A percentile compares a stretch with the other conserved stretches of the same genome.
Conservation (phyloP, 2,797 vertebrate species). For the Pachyuromys duprasi region DNA sequence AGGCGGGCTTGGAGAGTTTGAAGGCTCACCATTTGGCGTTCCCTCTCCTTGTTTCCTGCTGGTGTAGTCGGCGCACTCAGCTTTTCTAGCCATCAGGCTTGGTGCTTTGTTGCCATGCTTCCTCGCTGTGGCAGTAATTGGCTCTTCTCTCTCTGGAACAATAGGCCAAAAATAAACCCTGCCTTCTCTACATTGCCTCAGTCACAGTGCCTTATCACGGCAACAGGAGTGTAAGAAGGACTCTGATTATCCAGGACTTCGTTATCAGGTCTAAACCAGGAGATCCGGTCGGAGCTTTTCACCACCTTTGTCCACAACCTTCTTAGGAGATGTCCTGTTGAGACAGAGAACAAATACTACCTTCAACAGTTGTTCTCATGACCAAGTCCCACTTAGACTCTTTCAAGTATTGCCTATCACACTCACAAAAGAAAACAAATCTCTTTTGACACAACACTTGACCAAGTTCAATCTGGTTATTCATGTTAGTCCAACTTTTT, state of each 20-base stretch:
- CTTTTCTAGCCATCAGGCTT: neutral
- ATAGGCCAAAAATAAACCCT: neutral
- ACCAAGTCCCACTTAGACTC: constrained; percentile 68
- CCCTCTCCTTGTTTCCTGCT: neutral
- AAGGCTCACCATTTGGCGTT: neutral
- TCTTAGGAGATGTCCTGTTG: constrained; percentile 70
- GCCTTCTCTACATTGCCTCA: too few species aligned
- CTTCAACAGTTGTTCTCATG: constrained; percentile 82
- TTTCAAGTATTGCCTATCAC: constrained; percentile 78
- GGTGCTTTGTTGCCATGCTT: neutral
- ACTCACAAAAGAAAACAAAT: constrained; percentile 84
- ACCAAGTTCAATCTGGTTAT: constrained; percentile 85
- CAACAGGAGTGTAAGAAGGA: neutral
- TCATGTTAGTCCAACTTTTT: constrained; percentile 84
- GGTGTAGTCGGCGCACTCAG: too few species aligned
- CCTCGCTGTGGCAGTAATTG: too few species aligned
- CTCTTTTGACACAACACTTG: constrained; percentile 83
- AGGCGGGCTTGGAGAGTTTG: neutral
- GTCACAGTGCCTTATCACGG: neutral
- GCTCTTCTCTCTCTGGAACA: too few species aligned
- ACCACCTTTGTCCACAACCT: constrained; percentile 60
- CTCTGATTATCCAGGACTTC: neutral
- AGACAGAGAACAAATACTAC: constrained; percentile 71
- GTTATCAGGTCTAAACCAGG: constrained; percentile 22
- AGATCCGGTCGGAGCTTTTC: constrained; percentile 56